These are phyloP conservation scores for Tamias sibiricus DNA, from an alignment of 2,113 vertebrate species.

Conservation along the genomic window DNA sequence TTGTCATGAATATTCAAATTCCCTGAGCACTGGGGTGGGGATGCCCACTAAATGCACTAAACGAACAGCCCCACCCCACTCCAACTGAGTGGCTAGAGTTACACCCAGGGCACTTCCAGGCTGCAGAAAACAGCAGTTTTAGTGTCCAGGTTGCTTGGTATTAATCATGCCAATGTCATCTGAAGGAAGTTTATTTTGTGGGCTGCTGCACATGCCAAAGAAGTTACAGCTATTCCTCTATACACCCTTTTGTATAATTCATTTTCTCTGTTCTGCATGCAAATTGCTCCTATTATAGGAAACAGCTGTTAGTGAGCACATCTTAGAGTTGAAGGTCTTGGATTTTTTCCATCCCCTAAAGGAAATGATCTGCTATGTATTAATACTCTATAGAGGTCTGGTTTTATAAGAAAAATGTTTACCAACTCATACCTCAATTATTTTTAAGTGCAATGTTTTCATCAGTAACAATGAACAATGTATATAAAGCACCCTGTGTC, in stretches of 20 bases:
- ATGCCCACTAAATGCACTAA: not conserved
- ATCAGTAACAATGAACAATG: constrained; percentile 56
- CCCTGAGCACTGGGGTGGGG: not conserved
- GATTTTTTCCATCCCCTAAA: constrained; percentile 42
- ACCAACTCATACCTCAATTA: constrained; percentile 52
- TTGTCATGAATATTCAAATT: constrained; percentile 68
- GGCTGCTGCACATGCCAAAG: constrained; percentile 32
- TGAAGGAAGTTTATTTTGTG: constrained; percentile 71
- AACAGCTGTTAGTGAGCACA: constrained; percentile 68
- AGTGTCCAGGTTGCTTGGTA: constrained; percentile 50
- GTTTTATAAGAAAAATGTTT: constrained; percentile 60
- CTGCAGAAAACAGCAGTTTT: constrained; percentile 36
- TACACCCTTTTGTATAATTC: constrained; percentile 62
- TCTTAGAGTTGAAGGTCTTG: constrained; percentile 54
- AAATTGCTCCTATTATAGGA: constrained; percentile 75
- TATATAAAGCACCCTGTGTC: not conserved
- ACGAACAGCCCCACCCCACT: not conserved
- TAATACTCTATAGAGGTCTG: constrained; percentile 57
- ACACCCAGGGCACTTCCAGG: not conserved
- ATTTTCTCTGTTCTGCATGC: constrained; percentile 75
- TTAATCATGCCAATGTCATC: constrained; percentile 63
- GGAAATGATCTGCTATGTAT: constrained; percentile 62
- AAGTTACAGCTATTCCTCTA: constrained; percentile 60
- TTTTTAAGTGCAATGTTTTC: constrained; percentile 60
- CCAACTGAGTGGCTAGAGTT: not conserved